phyloP scores from a whole-genome alignment of 1,140 invertebrate genomes.

The Hyphantria cunea region DNA sequence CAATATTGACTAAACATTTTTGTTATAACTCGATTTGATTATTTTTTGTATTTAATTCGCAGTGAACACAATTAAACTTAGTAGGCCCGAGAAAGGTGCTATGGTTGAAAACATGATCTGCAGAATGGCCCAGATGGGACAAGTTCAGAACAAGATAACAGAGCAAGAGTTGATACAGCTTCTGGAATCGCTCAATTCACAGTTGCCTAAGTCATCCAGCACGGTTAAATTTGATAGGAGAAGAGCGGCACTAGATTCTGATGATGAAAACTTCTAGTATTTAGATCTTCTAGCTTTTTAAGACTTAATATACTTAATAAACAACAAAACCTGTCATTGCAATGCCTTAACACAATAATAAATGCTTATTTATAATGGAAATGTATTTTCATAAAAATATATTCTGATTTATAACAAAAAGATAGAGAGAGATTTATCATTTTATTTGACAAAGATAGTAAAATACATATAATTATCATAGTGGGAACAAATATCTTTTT shows the following conservation, averaged over 20 bases:
- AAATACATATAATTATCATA: too few species aligned
- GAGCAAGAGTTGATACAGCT: conserved; percentile 93
- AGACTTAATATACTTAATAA: conserved; percentile 4
- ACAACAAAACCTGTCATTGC: conserved; percentile 1
- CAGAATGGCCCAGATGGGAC: conserved; percentile 94
- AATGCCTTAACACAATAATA: conserved; percentile 28
- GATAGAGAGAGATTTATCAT: too few species aligned
- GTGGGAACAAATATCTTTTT: too few species aligned
- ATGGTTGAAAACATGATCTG: conserved; percentile 97
- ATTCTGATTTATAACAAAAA: too few species aligned
- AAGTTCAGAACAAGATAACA: conserved; percentile 89
- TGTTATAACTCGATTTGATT: too few species aligned
- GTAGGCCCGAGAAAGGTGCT: conserved; percentile 96
- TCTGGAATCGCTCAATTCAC: conserved; percentile 92
- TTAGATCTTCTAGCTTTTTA: conserved; percentile 12
- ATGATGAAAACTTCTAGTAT: conserved; percentile 85
- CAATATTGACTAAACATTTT: too few species aligned
- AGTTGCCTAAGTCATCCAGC: conserved; percentile 90
- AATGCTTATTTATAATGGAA: conserved; percentile 24
- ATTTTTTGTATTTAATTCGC: conserved; percentile 53
- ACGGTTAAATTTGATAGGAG: conserved; percentile 94
- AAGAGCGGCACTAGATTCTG: conserved; percentile 91
- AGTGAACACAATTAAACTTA: conserved; percentile 97
- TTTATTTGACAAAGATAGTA: too few species aligned
- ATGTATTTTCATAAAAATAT: too few species aligned